phyloP scores from a whole-genome alignment of 2,888 invertebrate genomes.

The Spilosoma lubricipeda region DNA sequence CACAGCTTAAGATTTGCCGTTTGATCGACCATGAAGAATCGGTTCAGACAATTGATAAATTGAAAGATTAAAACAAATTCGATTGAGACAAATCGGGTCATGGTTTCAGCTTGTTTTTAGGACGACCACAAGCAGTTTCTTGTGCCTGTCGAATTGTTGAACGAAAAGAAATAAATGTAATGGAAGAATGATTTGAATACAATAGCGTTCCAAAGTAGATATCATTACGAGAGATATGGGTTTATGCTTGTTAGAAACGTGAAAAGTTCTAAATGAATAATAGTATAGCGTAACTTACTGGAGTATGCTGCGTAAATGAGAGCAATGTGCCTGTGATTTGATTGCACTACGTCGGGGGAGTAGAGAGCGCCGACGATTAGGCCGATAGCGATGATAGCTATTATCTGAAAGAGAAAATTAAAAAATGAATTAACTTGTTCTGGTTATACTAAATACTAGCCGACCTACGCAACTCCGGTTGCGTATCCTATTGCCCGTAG shows the following conservation, averaged over 20 bases:
- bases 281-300: conserved; percentile 65
- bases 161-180: conserved; percentile 13
- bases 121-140: conserved; percentile 2
- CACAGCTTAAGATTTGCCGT: conserved; percentile 27
- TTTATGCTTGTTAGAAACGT: neutral
- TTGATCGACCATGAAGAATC: conserved; percentile 43
- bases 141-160: conserved; percentile 6
- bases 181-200: conserved; percentile 16
- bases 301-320: conserved; percentile 89
- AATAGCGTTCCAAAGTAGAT: conserved; percentile 1
- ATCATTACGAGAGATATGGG: neutral
- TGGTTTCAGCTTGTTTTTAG: conserved; percentile 41
- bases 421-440: neutral
- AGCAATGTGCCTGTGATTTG: conserved; percentile 86
- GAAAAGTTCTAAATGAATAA: neutral
- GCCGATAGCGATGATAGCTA: conserved; percentile 88
- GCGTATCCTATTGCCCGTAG: too few relatives aligned
- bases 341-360: conserved; percentile 83
- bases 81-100: conserved; percentile 65
- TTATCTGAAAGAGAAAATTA: conserved; percentile 73
- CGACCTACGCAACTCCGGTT: too few relatives aligned
- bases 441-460: neutral
- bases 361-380: conserved; percentile 88
- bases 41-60: conserved; percentile 60
- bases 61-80: conserved; percentile 71